Base-by-base conservation (phyloP, 2,888 invertebrate species). In the Beris morrisii region DNA sequence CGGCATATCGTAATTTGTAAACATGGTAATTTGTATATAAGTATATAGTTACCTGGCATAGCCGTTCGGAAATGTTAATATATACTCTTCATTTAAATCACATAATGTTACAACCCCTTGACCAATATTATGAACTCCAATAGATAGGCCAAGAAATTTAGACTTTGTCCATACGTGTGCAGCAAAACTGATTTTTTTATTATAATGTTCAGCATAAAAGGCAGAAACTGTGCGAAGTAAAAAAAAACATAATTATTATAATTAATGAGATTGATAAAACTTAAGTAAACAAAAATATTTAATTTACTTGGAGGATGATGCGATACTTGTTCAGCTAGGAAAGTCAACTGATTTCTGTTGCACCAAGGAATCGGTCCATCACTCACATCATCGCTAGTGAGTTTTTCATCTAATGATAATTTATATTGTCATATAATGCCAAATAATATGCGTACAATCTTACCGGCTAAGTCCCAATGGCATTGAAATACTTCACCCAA, bases 121-220 rank as follows among this genome's bases (percentile, higher is more conserved):
- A 4, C 99, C 99, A 64, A 99, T 93, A 81, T 98, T 98, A 76
- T 98, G 94, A 0, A 95, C 94, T n/a, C 97, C 97, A 73, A 96
- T 92, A 11, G 97, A 97, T 28, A 99, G 84, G 0, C 99, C 99
- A 28, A 99, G 86, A 83, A 99, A 99, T 84, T 98, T 98, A 75
- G 97, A 98, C 82, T 98, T 98, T 5, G 99, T 99, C 93, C 97
- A 99, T 61, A 99, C 94, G 82, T 95, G 95, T 6, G 97, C 98
- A 75, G 94, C 91, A 80, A 98, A 92, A 70, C 90, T 89, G 66
- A 99, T 94, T 73, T 90, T 86, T 77, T 94, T 95, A 76, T 90
- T 88, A 72, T 87, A 89, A 82, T 97, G 95, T 80, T 99, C 99
- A 22, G 97, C 98, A 84, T 99, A 99, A 84, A 99, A 99, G 31